Evolutionary conservation across 1,140 invertebrate genomes (phyloP), one percentile per base, ranked within the genome.

Genomic region (Brachionus rotundiformis): DNA sequence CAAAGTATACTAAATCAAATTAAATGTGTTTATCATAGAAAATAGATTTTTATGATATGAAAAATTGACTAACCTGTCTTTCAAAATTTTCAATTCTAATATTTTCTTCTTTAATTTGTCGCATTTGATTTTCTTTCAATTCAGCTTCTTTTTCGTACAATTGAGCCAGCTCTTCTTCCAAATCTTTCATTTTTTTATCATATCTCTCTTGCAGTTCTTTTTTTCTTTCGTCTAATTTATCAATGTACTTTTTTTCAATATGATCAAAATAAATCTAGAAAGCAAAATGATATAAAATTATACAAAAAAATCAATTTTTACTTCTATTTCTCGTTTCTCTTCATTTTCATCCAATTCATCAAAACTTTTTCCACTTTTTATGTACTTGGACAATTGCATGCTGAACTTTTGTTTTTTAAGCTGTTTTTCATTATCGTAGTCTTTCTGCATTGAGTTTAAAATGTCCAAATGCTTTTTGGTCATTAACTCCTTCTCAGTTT

Each of bases 351-450:
- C 76, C 10, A 79, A 23, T 27, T 79, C 76, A 41, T 79, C 76
- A 63, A 79, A 79, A n/a, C 76, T 79, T 39, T 79, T 39, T 27
- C 76, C 76, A 63, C 76, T 79, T 39, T 79, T 79, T 23, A 79
- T 79, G 41, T 79, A 79, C 59, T 59, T 79, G 44, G 76, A 79
- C 27, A 79, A 63, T 29, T 79, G 76, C 76, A 79, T 79, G 47
- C 47, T 63, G 31, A 79, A 79, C 47, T 79, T 79, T 63, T 79
- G 76, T 8, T 79, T 79, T 25, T 41, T 54, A 10, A 54, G 33
- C 19, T 54, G 47, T 25, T 79, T 79, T 31, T 79, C 76, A 36
- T 79, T 39, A 29, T 79, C 76, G 27, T 49, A 79, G 8, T 79
- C 76, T 63, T 79, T 54, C 25, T 79, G 47, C 76, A 79, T 54